Evolutionary conservation across 2,113 vertebrate genomes (phyloP), one percentile per base, ranked within the genome.

Genomic region (Gadus chalcogrammus): DNA sequence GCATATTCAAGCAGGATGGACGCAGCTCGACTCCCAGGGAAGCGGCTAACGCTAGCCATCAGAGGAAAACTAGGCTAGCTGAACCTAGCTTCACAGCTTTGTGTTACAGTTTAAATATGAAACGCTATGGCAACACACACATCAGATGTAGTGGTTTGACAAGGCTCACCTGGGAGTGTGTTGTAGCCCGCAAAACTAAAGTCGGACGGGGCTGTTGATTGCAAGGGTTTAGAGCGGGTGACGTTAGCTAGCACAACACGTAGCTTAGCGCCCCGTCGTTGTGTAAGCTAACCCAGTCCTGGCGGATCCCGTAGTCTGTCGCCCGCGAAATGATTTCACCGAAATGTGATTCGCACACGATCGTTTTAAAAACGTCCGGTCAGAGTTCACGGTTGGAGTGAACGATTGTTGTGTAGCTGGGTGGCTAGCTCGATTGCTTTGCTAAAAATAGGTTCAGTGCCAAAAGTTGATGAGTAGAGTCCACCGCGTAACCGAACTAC

Each of bases 121-220:
- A 16, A 55, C 53, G 53, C n/a, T 5, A 6, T 12, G 60, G 4
- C 6, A 61, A 61, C 60, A 12, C 13, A 7, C 58, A 16, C 15
- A 17, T 59, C 58, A 0, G 18, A n/a, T 59, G n/a, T 6, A 11
- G 2, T 18, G 9, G 3, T 0, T 18, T 8, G 4, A n/a, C 15
- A 16, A n/a, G 35, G 62, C 79, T 0, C 70, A 90, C 89, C 89
- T 88, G 89, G 89, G 89, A 89, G 89, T 84, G 56, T 77, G 82
- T 80, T 79, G 78, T 81, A 79, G 82, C 75, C 86, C 82, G 81
- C 87, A 82, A 87, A 84, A 73, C 82, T 76, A 74, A 80, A 82
- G 73, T 82, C 76, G 76, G 78, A 61, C 28, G 17, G 22, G 73
- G 72, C 71, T 69, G 13, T 72, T 69, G 61, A 56, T 62, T 55